A percentile compares a stretch with the other conserved stretches of the same genome.
Conservation (phyloP, 2,797 vertebrate genomes). For the Microctenopoma lineatum region DNA sequence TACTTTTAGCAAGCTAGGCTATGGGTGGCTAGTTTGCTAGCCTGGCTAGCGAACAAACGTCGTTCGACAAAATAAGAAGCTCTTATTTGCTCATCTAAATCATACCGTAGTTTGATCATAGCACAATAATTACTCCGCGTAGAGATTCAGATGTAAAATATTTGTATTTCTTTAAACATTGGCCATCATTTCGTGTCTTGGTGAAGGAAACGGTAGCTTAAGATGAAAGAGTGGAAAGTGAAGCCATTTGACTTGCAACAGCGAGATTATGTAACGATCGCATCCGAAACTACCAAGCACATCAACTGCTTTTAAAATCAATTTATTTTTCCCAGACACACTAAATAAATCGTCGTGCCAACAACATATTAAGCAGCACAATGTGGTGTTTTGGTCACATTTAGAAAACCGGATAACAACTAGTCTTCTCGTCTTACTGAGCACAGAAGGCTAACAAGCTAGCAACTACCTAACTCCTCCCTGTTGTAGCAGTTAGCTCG, state of each 20-base stretch:
- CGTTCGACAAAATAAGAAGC: conserved; percentile 18
- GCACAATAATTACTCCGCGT: fast-evolving
- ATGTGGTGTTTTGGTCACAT: neutral
- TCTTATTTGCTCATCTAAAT: neutral
- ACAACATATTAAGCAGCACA: neutral
- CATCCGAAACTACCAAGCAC: conserved; percentile 37
- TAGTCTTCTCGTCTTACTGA: conserved; percentile 13
- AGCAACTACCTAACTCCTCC: conserved; percentile 63
- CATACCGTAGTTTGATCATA: fast-evolving
- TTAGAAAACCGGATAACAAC: conserved; percentile 5
- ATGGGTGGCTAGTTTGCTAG: conserved; percentile 77
- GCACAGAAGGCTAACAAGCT: conserved; percentile 58
- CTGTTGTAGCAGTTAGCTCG: conserved; percentile 54
- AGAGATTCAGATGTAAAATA: fast-evolving
- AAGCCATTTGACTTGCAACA: conserved; percentile 62
- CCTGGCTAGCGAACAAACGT: conserved; percentile 51
- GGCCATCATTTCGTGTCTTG: neutral
- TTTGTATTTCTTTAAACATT: neutral
- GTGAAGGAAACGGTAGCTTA: conserved; percentile 39
- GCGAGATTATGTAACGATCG: conserved; percentile 81
- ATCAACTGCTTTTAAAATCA: neutral
- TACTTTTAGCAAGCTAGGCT: conserved; percentile 64
- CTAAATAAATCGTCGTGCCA: fast-evolving
- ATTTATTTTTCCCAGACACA: neutral
- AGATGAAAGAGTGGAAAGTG: conserved; percentile 48